Conservation (phyloP, 2,797 vertebrate species). For the Scyliorhinus canicula region DNA sequence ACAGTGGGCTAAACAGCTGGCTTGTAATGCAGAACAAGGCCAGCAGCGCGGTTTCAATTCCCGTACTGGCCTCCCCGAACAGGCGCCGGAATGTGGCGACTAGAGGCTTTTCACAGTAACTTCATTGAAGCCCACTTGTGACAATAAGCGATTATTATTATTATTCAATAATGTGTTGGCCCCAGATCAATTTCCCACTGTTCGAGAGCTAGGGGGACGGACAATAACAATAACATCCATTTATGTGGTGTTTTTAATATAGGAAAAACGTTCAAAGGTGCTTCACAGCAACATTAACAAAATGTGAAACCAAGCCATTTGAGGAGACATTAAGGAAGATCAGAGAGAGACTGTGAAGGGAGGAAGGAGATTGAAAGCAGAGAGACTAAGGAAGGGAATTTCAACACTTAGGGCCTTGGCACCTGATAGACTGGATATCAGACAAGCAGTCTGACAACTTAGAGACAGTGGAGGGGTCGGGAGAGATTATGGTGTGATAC, state of each 20-base stretch:
- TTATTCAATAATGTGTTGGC: not conserved
- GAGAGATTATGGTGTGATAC: too few species aligned
- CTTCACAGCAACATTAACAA: not conserved
- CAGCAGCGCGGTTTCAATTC: too few species aligned
- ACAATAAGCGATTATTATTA: too few species aligned
- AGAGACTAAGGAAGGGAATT: not conserved
- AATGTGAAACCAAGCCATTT: not conserved
- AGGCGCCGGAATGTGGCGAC: too few species aligned
- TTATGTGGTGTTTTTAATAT: not conserved
- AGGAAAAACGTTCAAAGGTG: not conserved
- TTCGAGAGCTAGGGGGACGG: not conserved
- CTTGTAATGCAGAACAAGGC: too few species aligned
- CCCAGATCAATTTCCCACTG: not conserved
- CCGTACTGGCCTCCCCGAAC: too few species aligned
- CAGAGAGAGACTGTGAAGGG: not conserved
- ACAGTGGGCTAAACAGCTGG: too few species aligned
- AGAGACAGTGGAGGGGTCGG: too few species aligned
- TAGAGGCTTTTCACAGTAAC: too few species aligned
- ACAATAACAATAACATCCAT: not conserved
- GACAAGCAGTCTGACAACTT: not conserved
- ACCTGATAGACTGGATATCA: not conserved
- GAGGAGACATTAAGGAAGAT: not conserved
- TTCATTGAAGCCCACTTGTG: too few species aligned
- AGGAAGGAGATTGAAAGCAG: not conserved
- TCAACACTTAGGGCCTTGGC: not conserved